Base-by-base conservation (phyloP, 2,888 invertebrate species). In the Dugesia japonica region DNA sequence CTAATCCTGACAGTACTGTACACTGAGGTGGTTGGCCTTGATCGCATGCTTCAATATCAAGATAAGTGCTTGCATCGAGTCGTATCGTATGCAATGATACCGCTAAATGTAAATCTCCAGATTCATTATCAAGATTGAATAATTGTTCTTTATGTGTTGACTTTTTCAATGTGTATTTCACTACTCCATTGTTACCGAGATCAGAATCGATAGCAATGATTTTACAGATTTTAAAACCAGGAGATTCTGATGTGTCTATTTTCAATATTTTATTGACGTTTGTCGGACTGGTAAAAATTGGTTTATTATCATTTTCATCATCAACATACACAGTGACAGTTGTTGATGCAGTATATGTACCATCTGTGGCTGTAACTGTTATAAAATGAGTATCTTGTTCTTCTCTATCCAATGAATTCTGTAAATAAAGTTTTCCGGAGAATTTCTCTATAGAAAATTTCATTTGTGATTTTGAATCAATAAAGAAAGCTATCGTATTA, bases 141-240 rank as follows among this genome's bases (percentile, higher is more conserved):
- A 38, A 38, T 17, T 38, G 38, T 38, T 38, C 38, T 13, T 38
- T 38, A 38, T 13, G 17, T 13, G 38, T 13, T 38, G 38, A 38
- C 17, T 73, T 28, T 20, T 75, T 75, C 7, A 76, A 28, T 23
- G 23, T 27, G 75, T 76, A 76, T 7, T 28, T 28, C 1, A 76
- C 76, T 1, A 23, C 26, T 17, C 76, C 76, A 73, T 76, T 76
- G 26, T 76, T 42, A 7, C 76, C 76, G n/a, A 28, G 28, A 20
- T 76, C 76, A 28, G 26, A 17, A 20, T 76, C 76, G 1, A 28
- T 31, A 13, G 76, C 76, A 1, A 23, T 27, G 4, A 76, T 73
- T 28, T 76, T 17, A 23, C 28, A 33, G 27, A 76, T 33, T 1
- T n/a, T 13, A 76, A 23, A 28, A 23, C 76, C 76, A 1, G 23